A percentile compares a stretch with the other conserved stretches of the same genome.
phyloP scores from a whole-genome alignment of 2,888 invertebrate genomes.

The Ligdia adustata region DNA sequence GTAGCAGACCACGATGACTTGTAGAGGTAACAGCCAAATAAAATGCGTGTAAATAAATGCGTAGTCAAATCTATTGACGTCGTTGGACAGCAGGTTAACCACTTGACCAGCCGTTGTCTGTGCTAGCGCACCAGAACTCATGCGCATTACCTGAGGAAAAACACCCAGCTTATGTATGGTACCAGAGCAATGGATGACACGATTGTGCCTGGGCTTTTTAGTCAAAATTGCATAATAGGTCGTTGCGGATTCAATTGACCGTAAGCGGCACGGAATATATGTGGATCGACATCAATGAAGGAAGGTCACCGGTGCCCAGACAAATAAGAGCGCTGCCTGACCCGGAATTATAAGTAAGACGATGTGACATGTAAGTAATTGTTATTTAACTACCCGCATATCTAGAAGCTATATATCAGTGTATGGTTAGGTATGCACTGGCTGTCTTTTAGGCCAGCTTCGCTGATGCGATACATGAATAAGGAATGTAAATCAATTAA shows the following conservation, averaged over 20 bases:
- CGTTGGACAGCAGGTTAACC: constrained; percentile 96
- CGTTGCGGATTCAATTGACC: constrained; percentile 20
- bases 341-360: constrained; percentile 10
- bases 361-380: constrained; percentile 6
- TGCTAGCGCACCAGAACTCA: constrained; percentile 93
- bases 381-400: background rate
- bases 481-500: constrained; percentile 10
- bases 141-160: constrained; percentile 77
- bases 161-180: background rate
- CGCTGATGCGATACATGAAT: constrained; percentile 6
- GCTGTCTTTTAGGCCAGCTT: background rate
- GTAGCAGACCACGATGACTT: constrained; percentile 87
- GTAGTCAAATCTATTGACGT: constrained; percentile 95
- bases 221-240: constrained; percentile 20
- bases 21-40: constrained; percentile 93
- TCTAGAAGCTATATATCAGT: background rate
- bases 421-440: background rate
- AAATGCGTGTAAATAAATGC: constrained; percentile 93
- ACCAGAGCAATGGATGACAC: background rate
- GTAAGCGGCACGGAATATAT: constrained; percentile 16
- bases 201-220: constrained; percentile 11
- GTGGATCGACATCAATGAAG: constrained; percentile 17
- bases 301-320: constrained; percentile 14
- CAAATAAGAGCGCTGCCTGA: constrained; percentile 11
- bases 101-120: constrained; percentile 95